Conservation (phyloP, 2,113 vertebrate genomes). For the Glaucidium brasilianum region DNA sequence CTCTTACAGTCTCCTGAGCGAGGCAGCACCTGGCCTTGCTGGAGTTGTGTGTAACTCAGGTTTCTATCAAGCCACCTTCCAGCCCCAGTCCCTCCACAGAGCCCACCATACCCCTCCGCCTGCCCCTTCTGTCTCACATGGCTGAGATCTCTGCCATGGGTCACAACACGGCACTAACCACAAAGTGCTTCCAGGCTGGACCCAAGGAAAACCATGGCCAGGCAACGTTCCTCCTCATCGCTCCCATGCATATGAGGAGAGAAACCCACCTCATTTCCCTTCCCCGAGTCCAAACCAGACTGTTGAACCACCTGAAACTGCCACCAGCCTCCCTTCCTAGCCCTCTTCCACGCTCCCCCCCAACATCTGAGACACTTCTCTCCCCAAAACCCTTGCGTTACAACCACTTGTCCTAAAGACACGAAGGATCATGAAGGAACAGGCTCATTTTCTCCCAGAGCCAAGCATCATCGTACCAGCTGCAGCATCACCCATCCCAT, state of each 20-base stretch:
- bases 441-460: neutral
- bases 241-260: neutral
- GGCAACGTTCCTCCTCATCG: neutral
- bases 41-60: rapidly evolving
- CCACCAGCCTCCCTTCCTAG: neutral
- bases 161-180: neutral
- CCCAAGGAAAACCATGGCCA: neutral
- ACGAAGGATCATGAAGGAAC: neutral
- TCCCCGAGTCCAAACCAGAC: neutral
- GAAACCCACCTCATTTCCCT: neutral
- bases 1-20: neutral
- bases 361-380: neutral
- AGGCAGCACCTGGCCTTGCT: neutral
- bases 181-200: neutral
- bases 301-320: neutral
- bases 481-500: rapidly evolving
- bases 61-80: neutral
- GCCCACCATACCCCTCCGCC: neutral
- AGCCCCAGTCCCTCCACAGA: neutral
- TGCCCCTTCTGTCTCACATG: neutral
- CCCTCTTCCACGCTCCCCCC: neutral
- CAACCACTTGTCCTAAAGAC: neutral
- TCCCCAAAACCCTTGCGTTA: neutral
- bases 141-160: neutral
- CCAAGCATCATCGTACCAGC: neutral